Evolutionary conservation across 1,140 invertebrate genomes (phyloP), one percentile per base, ranked within the genome.

Genomic region (Diorhabda elongata): DNA sequence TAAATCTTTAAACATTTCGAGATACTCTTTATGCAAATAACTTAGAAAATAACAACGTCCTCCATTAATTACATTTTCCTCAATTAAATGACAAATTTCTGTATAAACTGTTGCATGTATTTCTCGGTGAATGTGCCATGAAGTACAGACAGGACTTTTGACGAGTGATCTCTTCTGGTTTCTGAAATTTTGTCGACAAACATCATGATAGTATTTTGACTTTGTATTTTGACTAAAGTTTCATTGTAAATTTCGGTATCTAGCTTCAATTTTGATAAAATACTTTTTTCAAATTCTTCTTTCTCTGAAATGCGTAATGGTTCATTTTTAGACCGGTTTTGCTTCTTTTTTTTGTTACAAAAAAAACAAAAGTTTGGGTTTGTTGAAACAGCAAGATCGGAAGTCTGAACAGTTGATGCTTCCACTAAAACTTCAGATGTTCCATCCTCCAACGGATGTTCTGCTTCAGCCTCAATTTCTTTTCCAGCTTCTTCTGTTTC

Each of bases 51-150:
- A 66, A 66, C 65, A 66, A 63, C 65, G 65, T 66, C 65, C 58
- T 66, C 65, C n/a, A n/a, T 66, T 66, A 8, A 66, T 59, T 11
- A 66, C 56, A 66, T 66, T 66, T 44, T 66, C 65, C 59, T 67
- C 58, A 8, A 61, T 67, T 61, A 61, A 61, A n/a, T n/a, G 3
- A 67, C 58, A 61, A 26, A 67, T 67, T 61, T 67, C 66, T 60
- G 61, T 61, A 63, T 44, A 67, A 61, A 67, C 66, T n/a, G 66
- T 67, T 61, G 61, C 45, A 67, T 67, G 60, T 3, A 67, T 44
- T 63, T 67, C 66, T 63, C 66, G 66, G 41, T 58, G 61, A 44
- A 67, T 63, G 60, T 67, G 66, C 66, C 66, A 67, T 67, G 66
- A 61, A 61, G 66, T 67, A 67, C 66, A 59, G 45, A 67, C 66